Evolutionary conservation across 2,113 vertebrate species (phyloP), one percentile per base, ranked within the genome.

Genomic region (Myrmecobius fasciatus): DNA sequence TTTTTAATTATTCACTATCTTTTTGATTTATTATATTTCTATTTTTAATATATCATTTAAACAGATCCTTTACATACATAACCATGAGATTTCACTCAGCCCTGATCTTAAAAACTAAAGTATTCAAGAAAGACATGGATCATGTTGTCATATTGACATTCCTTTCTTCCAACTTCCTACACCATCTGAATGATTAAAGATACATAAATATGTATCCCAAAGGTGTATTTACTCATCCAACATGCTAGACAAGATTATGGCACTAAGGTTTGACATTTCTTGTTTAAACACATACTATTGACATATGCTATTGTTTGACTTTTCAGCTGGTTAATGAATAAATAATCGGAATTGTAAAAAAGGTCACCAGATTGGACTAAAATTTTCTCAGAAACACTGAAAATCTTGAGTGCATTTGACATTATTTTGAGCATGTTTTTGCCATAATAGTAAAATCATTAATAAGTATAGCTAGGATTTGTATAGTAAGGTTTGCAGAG

Each of bases 251-350:
- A 95, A 93, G 90, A 94, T 91, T 51, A 54, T 93, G 94, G 22
- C 90, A 51, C 25, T 92, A 94, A 89, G 97, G 94, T 91, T 49
- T 96, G 95, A 88, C 43, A 53, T 96, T 97, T 97, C 91, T 96
- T 95, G 2, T 98, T 97, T 96, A 97, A 98, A 97, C 12, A 97
- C 93, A 83, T 95, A 95, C 52, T 93, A n/a, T 53, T 95, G 60
- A 89, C 92, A 91, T 92, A 48, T 95, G 67, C 20, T 91, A 95
- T 1, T 0, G 92, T 96, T 98, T 93, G n/a, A 43, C 14, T 97
- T 97, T 97, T 46, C 95, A 93, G 94, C 31, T 96, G 54, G 25
- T 28, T 95, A 94, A 95, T 90, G 48, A 97, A 60, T 89, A 96
- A 96, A 95, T 93, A 8, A 89, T 47, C 20, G 67, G 28, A 94